Conservation (phyloP, 2,797 vertebrate genomes). For the Xiphophorus birchmanni region DNA sequence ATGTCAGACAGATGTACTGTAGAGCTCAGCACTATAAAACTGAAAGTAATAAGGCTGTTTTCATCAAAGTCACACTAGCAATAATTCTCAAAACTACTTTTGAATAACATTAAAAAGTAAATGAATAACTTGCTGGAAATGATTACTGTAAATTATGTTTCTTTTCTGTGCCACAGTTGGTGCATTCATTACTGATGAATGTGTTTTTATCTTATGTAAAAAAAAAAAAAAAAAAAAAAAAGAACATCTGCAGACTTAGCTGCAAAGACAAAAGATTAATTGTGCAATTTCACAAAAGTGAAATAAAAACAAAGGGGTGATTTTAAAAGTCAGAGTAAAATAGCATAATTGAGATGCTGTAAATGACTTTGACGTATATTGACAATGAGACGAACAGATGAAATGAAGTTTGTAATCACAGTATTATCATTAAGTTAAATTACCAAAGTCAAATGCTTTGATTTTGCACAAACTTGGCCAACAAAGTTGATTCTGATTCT, state of each 20-base stretch:
- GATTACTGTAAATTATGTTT: background rate
- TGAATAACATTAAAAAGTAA: background rate
- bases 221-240: background rate
- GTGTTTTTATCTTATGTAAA: background rate
- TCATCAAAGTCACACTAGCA: background rate
- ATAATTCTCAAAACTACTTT: background rate
- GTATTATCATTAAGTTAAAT: background rate
- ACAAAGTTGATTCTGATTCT: background rate
- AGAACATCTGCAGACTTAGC: background rate
- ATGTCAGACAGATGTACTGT: background rate
- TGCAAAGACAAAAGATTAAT: background rate
- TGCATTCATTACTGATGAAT: background rate
- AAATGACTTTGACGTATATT: background rate
- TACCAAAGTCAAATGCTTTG: background rate
- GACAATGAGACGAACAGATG: background rate
- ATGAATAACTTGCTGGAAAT: background rate
- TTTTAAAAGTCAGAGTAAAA: background rate
- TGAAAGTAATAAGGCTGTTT: too few relatives aligned
- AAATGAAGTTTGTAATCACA: background rate
- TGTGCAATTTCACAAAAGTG: background rate
- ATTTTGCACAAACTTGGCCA: background rate
- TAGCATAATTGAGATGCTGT: background rate
- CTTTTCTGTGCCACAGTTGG: background rate
- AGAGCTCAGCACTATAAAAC: background rate
- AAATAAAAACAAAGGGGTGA: background rate